Evolutionary conservation across 2,113 vertebrate species (phyloP), one percentile per base, ranked within the genome.

Genomic region (Sinocyclocheilus anshuiensis): DNA sequence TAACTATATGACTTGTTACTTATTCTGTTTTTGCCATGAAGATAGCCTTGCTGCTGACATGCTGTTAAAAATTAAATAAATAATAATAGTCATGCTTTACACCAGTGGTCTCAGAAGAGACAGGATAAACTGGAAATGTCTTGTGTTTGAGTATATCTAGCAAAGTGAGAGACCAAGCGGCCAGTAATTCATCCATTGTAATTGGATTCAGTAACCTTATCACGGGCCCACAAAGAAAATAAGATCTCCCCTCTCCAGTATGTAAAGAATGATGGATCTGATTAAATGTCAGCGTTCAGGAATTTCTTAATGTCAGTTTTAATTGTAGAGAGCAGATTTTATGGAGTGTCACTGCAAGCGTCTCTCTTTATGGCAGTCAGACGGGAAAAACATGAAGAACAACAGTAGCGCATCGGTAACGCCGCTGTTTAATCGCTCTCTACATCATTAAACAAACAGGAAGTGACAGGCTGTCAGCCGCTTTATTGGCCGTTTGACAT

Each of bases 251-350:
- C 65, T 69, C 65, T 69, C 15, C 65, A 20, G 29, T 20, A 9
- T 71, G 67, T 71, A 20, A 9, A 71, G 67, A 71, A 36, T 36
- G 67, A 71, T 36, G 67, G 67, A 71, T 71, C 16, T 36, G 67
- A 36, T 71, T 71, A 36, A 71, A 71, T 71, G 67, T 36, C 67
- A 71, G 29, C 16, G 67, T 36, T 71, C 16, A 36, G 33, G 33
- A 8, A 71, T 71, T 71, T 71, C 67, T 71, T 71, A 71, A 71
- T 71, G 67, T 71, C 67, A 71, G 67, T 71, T 71, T 71, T 71
- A 71, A 71, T 71, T 71, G 67, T 10, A 10, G 29, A 18, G 67
- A 71, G 16, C 16, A 36, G 29, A 71, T 20, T 71, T 71, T 20
- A 71, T 71, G 6, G 67, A 71, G 29, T 7, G 65, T 36, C 29